Conservation (phyloP, 2,113 vertebrate species). For the Xiphorhynchus elegans region DNA sequence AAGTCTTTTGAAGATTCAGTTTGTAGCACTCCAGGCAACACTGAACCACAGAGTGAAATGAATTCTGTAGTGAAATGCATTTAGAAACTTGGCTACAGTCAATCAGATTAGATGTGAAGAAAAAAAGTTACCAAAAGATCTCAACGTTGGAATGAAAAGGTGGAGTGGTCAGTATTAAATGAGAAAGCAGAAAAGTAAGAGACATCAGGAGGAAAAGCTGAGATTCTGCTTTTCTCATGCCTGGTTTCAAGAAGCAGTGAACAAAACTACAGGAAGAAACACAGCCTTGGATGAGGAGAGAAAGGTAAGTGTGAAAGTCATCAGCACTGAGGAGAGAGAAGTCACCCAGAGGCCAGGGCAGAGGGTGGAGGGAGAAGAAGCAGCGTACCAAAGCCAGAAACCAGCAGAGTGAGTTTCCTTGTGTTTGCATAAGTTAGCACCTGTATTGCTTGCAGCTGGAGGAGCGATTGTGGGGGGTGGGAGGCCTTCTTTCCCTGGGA, state of each 20-base stretch:
- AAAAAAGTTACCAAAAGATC: not conserved
- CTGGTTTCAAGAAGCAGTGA: not conserved
- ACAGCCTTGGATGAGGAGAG: not conserved
- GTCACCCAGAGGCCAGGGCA: not conserved
- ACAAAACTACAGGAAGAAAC: not conserved
- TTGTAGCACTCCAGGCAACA: slow-evolving; percentile 16
- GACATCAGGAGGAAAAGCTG: not conserved
- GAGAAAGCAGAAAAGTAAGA: not conserved
- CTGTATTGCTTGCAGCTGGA: slow-evolving; percentile 55
- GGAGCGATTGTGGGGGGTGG: not conserved
- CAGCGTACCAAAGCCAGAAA: not conserved
- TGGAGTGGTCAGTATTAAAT: not conserved
- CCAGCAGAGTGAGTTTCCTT: slow-evolving; percentile 54
- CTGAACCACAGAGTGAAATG: not conserved
- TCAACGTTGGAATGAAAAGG: not conserved
- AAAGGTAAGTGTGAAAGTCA: not conserved
- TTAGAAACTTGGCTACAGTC: not conserved
- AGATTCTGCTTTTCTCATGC: not conserved
- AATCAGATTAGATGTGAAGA: not conserved
- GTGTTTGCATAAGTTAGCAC: slow-evolving; percentile 55
- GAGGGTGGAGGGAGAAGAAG: not conserved
- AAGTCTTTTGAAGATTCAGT: slow-evolving; percentile 8
- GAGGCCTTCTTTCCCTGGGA: not conserved
- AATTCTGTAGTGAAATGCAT: not conserved
- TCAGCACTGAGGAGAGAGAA: not conserved